Percentiles rank a stretch among this genome's conserved stretches.
Conservation (phyloP, 1,140 invertebrate species). For the Carcinoscorpius rotundicauda region DNA sequence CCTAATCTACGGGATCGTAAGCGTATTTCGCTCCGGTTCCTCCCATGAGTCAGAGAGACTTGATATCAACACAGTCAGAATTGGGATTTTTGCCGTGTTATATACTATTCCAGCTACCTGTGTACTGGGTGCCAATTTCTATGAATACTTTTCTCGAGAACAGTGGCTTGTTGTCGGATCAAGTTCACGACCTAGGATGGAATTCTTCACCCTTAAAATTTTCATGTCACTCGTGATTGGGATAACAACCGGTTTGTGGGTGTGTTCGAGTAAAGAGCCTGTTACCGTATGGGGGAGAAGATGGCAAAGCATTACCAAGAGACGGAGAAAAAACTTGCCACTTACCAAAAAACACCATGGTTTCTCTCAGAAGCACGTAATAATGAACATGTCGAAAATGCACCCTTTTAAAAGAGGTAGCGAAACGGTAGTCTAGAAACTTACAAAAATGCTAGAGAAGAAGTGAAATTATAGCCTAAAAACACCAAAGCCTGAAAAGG, state of each 20-base stretch:
- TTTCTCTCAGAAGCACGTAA: too few relatives aligned
- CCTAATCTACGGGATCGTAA: conserved; percentile 29
- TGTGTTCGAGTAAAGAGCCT: conserved; percentile 43
- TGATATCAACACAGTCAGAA: conserved; percentile 38
- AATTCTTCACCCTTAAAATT: conserved; percentile 47
- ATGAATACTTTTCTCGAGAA: conserved; percentile 49
- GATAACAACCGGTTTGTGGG: conserved; percentile 44
- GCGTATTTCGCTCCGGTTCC: conserved; percentile 23
- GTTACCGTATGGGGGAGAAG: too few relatives aligned
- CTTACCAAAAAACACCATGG: too few relatives aligned
- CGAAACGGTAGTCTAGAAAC: too few relatives aligned
- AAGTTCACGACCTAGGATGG: conserved; percentile 35
- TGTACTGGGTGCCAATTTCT: conserved; percentile 44
- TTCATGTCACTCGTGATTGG: conserved; percentile 44
- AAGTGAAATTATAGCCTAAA: too few relatives aligned
- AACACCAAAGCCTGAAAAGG: too few relatives aligned
- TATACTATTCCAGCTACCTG: conserved; percentile 42
- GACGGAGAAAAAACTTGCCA: conserved; percentile 5
- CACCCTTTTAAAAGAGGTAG: too few relatives aligned
- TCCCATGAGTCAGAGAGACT: conserved; percentile 30
- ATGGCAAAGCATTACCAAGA: conserved; percentile 26
- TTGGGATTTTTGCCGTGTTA: conserved; percentile 42
- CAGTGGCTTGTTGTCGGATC: conserved; percentile 36
- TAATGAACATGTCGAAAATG: too few relatives aligned
- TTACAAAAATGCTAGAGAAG: too few relatives aligned